Percentiles rank a stretch among this genome's conserved stretches.
Conservation (phyloP, 2,888 invertebrate species). For the Portevinia maculata region DNA sequence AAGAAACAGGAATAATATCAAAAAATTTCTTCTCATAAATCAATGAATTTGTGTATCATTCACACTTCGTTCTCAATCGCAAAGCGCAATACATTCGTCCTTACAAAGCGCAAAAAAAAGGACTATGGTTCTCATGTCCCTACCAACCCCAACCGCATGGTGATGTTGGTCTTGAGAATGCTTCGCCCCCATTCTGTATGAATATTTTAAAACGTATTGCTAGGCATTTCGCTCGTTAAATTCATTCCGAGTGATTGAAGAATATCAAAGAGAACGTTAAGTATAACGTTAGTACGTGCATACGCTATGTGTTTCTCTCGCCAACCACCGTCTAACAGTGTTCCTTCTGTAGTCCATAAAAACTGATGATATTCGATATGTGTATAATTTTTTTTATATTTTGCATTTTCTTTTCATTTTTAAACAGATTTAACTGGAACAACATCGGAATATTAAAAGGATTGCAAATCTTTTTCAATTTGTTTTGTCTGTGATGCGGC, state of each 20-base stretch:
- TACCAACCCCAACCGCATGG: background rate
- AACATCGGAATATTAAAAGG: slow-evolving; percentile 69
- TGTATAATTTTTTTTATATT: slow-evolving; percentile 28
- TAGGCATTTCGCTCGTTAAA: slow-evolving; percentile 72
- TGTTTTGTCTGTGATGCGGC: slow-evolving; percentile 54
- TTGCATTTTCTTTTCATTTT: slow-evolving; percentile 70
- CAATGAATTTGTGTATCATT: slow-evolving; percentile 74
- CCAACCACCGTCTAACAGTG: background rate
- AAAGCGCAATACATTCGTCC: slow-evolving; percentile 60
- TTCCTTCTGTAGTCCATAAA: slow-evolving; percentile 53
- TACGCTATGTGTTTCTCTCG: slow-evolving; percentile 9
- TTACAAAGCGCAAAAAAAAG: background rate
- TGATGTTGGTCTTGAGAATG: slow-evolving; percentile 47
- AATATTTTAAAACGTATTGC: slow-evolving; percentile 70
- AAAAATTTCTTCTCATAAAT: slow-evolving; percentile 63
- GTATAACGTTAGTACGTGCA: slow-evolving; percentile 29
- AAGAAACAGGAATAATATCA: background rate
- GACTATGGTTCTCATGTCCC: background rate
- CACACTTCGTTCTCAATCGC: slow-evolving; percentile 66
- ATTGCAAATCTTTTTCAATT: slow-evolving; percentile 68
- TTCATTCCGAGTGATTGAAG: slow-evolving; percentile 68
- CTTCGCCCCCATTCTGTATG: slow-evolving; percentile 66
- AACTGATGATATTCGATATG: slow-evolving; percentile 57
- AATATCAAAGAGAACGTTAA: slow-evolving; percentile 61
- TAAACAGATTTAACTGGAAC: slow-evolving; percentile 73